These are phyloP conservation scores for Globodera rostochiensis DNA, from an alignment of 1,140 invertebrate genomes.

Conservation along the genomic window DNA sequence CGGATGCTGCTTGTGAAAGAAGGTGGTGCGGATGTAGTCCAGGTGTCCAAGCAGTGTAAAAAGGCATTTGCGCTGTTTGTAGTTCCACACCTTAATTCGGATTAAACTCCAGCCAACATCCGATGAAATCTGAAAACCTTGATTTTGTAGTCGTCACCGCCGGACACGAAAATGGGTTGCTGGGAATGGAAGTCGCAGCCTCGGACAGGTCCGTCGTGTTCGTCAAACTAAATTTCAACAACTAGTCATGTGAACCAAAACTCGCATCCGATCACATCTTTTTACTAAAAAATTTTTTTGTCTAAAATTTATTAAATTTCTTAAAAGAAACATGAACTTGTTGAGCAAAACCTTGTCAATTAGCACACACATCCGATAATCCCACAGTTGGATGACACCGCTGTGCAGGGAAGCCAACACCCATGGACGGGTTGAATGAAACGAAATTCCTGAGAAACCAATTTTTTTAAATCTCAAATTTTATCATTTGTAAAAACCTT, in stretches of 20 bases:
- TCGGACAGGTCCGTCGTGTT: constrained; percentile 97
- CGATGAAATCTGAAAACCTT: constrained; percentile 73
- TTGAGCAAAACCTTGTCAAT: constrained; percentile 78
- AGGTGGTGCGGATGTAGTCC: constrained; percentile 95
- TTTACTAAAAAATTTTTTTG: no score
- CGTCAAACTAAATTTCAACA: constrained; percentile 78
- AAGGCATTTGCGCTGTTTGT: constrained; percentile 93
- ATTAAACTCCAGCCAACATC: constrained; percentile 26
- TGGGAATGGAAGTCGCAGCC: constrained; percentile 97
- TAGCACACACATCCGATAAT: constrained; percentile 98
- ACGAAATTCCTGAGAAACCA: constrained; percentile 77
- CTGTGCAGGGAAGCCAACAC: constrained; percentile 94
- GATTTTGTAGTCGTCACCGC: constrained; percentile 99
- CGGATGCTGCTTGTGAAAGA: constrained; percentile 98
- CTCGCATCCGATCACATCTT: no score
- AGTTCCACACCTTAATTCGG: constrained; percentile 86
- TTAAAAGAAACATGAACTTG: no score
- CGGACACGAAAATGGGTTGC: constrained; percentile 97
- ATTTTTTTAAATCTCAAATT: constrained; percentile 28
- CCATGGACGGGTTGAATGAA: constrained; percentile 97
- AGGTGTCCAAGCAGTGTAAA: constrained; percentile 96
- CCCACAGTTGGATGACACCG: constrained; percentile 98
- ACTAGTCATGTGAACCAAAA: not conserved
- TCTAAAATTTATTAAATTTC: no score
- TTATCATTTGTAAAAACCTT: constrained; percentile 70